phyloP scores from a whole-genome alignment of 2,113 vertebrate genomes.

The Gavia stellata region DNA sequence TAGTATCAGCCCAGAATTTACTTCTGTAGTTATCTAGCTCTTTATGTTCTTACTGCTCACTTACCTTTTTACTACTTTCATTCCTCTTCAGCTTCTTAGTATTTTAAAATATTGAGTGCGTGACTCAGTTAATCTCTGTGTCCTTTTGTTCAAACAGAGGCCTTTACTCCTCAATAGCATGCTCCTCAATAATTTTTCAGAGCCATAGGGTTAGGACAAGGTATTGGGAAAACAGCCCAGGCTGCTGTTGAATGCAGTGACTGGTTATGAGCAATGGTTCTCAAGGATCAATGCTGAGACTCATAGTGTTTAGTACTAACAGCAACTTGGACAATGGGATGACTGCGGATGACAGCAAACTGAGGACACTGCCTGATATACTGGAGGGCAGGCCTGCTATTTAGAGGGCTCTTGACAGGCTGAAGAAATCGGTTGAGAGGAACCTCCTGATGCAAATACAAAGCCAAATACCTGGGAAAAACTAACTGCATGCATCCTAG shows the following conservation, averaged over 20 bases:
- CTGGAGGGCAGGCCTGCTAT: not conserved
- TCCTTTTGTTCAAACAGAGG: not conserved
- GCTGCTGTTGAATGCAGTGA: not conserved
- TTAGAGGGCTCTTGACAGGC: not conserved
- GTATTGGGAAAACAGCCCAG: not conserved
- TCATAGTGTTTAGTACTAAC: not conserved
- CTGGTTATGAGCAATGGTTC: accelerated
- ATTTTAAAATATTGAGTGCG: not conserved
- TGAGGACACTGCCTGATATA: not conserved
- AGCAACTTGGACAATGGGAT: not conserved
- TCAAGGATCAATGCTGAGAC: not conserved
- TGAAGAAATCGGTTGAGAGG: not conserved
- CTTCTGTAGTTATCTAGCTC: not conserved
- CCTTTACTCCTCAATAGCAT: not conserved
- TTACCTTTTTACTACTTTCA: not conserved
- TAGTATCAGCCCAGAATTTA: not conserved
- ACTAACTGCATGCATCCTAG: not conserved
- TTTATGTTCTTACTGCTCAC: not conserved
- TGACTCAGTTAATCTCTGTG: not conserved
- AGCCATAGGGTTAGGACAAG: not conserved
- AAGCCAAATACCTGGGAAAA: not conserved
- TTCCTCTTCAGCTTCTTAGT: not conserved
- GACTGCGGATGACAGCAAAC: not conserved
- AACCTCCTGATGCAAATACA: not conserved
- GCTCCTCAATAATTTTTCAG: not conserved